A percentile compares a stretch with the other conserved stretches of the same genome.
phyloP scores from a whole-genome alignment of 2,888 invertebrate species.

The Fabriciana adippe region DNA sequence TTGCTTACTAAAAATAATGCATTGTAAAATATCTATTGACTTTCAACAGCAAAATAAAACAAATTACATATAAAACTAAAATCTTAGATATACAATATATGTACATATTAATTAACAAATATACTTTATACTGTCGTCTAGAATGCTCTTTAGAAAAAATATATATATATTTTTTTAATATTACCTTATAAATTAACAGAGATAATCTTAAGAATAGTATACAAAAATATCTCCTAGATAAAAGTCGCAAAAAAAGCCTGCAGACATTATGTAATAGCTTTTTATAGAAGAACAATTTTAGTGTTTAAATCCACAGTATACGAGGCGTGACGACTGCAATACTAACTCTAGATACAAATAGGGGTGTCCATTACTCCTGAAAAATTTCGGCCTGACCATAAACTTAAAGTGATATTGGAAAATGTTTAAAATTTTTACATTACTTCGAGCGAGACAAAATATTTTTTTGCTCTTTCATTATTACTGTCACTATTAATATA shows the following conservation, averaged over 20 bases:
- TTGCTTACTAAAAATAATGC: background rate
- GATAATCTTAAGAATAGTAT: too few species aligned
- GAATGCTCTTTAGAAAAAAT: too few species aligned
- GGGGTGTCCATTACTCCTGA: constrained; percentile 20
- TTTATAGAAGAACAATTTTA: constrained; percentile 12
- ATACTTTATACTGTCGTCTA: too few species aligned
- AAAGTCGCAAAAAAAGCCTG: too few species aligned
- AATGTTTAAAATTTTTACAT: too few species aligned
- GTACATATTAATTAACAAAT: too few species aligned
- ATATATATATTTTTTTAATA: too few species aligned
- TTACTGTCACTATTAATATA: too few species aligned
- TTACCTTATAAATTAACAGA: too few species aligned
- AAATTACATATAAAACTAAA: background rate
- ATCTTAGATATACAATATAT: background rate
- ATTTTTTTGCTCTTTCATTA: too few species aligned
- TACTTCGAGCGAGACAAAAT: too few species aligned
- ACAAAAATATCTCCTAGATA: too few species aligned
- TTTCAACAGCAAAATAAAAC: background rate
- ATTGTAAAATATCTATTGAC: background rate
- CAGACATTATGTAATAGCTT: constrained; percentile 1
- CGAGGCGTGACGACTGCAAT: constrained; percentile 36
- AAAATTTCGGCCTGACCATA: background rate
- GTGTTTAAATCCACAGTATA: constrained; percentile 32
- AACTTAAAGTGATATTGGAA: background rate
- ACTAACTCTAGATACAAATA: constrained; percentile 19